phyloP scores from a whole-genome alignment of 2,888 invertebrate species.

The Choristoneura rosaceana region DNA sequence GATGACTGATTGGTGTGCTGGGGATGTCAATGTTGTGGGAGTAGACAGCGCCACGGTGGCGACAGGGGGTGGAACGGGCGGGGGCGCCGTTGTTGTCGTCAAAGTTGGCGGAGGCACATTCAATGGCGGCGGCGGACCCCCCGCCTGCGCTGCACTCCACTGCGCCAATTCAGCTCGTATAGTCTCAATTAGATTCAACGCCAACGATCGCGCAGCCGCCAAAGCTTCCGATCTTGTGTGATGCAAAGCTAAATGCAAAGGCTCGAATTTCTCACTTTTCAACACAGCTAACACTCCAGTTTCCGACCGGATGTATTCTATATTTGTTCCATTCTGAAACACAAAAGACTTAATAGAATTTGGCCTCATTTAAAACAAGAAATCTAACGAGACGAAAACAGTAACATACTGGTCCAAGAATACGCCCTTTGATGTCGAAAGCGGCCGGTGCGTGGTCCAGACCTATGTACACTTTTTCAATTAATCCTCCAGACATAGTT shows the following conservation, averaged over 20 bases:
- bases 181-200: constrained; percentile 92
- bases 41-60: constrained; percentile 68
- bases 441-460: constrained; percentile 91
- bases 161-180: constrained; percentile 87
- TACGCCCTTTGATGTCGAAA: constrained; percentile 90
- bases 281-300: constrained; percentile 91
- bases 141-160: constrained; percentile 78
- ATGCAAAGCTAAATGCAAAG: constrained; percentile 91
- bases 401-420: constrained; percentile 87
- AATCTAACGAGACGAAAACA: constrained; percentile 32
- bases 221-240: constrained; percentile 89
- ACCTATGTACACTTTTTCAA: constrained; percentile 91
- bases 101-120: constrained; percentile 75
- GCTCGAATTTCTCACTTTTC: constrained; percentile 89
- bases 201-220: constrained; percentile 89
- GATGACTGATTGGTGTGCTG: constrained; percentile 64
- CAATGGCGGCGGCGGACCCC: constrained; percentile 74
- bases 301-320: constrained; percentile 91
- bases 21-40: constrained; percentile 65
- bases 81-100: constrained; percentile 69
- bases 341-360: constrained; percentile 21
- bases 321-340: constrained; percentile 87
- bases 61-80: constrained; percentile 66
- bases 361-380: constrained; percentile 18
- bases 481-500: constrained; percentile 79